Percentiles rank a stretch among this genome's conserved stretches.
Conservation (phyloP, 2,888 invertebrate species). For the Eristalinus aeneus region DNA sequence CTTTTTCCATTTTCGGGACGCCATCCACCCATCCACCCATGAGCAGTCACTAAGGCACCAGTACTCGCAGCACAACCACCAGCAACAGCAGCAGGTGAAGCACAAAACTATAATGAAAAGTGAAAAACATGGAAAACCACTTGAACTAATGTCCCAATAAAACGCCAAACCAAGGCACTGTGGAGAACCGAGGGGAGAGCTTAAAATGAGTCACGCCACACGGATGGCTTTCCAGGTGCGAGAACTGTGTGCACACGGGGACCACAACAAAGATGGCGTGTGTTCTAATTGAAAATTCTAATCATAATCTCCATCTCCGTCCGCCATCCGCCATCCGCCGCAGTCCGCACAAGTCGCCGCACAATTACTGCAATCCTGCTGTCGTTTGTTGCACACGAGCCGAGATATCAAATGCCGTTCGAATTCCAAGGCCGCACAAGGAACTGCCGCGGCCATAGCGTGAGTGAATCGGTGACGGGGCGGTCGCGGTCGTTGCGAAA, state of each 20-base stretch:
- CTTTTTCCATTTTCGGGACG: conserved; percentile 50
- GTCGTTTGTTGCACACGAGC: conserved; percentile 55
- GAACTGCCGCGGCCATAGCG: background rate
- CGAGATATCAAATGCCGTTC: conserved; percentile 3
- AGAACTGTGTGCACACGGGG: conserved; percentile 37
- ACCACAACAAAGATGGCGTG: conserved; percentile 60
- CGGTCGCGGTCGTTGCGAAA: background rate
- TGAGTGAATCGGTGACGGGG: background rate
- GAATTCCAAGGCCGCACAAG: conserved; percentile 34
- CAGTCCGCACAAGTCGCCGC: conserved; percentile 41
- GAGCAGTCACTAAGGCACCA: background rate
- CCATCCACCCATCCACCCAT: conserved; percentile 28
- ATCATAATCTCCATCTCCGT: conserved; percentile 61
- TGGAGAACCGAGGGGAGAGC: background rate
- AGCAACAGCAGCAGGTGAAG: conserved; percentile 20
- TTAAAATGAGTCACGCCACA: conserved; percentile 55
- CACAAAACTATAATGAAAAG: conserved; percentile 58
- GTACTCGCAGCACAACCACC: background rate
- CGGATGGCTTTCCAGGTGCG: conserved; percentile 57
- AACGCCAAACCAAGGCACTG: conserved; percentile 20
- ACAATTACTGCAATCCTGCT: conserved; percentile 42
- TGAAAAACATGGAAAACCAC: conserved; percentile 70
- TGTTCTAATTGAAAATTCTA: conserved; percentile 68
- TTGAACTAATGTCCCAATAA: conserved; percentile 70
- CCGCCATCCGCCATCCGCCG: background rate